A percentile compares a stretch with the other conserved stretches of the same genome.
phyloP scores from a whole-genome alignment of 2,797 vertebrate genomes.

The Acanthopagrus latus region DNA sequence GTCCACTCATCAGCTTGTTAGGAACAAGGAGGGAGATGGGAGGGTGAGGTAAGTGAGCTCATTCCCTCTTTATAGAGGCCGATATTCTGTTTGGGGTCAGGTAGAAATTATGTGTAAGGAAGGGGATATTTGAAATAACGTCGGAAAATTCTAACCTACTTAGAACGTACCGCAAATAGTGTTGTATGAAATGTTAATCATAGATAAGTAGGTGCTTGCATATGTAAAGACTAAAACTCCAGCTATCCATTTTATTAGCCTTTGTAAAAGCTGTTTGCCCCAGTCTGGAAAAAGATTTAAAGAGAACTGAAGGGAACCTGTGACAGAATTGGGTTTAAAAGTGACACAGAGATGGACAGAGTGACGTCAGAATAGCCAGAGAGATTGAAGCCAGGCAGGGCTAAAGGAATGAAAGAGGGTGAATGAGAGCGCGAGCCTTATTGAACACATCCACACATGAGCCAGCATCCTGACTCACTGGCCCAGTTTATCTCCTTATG shows the following conservation, averaged over 20 bases:
- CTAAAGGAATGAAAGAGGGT: slow-evolving; percentile 39
- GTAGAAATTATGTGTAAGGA: slow-evolving; percentile 1
- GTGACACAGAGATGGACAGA: slow-evolving; percentile 25
- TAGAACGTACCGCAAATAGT: background rate
- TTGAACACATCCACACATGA: slow-evolving; percentile 62
- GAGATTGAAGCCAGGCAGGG: slow-evolving; percentile 35
- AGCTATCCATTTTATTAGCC: slow-evolving; percentile 30
- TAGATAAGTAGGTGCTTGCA: slow-evolving; percentile 15
- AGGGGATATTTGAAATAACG: background rate
- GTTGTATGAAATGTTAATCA: slow-evolving; percentile 18
- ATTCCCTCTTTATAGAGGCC: slow-evolving; percentile 20
- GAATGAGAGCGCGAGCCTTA: slow-evolving; percentile 37
- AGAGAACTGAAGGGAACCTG: slow-evolving; percentile 15
- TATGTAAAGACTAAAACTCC: slow-evolving; percentile 29
- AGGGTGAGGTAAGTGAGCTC: slow-evolving; percentile 20
- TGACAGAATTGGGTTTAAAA: slow-evolving; percentile 27
- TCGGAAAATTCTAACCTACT: slow-evolving; percentile 2
- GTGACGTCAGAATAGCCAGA: slow-evolving; percentile 47
- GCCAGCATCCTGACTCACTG: slow-evolving; percentile 68
- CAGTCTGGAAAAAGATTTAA: slow-evolving; percentile 22
- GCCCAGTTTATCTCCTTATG: slow-evolving; percentile 70
- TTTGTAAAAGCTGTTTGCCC: slow-evolving; percentile 50
- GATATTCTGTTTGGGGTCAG: slow-evolving; percentile 8
- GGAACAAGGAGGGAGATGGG: slow-evolving; percentile 5
- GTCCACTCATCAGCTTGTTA: slow-evolving; percentile 35